Base-by-base conservation (phyloP, 2,113 vertebrate genomes). In the Microtus montanus region DNA sequence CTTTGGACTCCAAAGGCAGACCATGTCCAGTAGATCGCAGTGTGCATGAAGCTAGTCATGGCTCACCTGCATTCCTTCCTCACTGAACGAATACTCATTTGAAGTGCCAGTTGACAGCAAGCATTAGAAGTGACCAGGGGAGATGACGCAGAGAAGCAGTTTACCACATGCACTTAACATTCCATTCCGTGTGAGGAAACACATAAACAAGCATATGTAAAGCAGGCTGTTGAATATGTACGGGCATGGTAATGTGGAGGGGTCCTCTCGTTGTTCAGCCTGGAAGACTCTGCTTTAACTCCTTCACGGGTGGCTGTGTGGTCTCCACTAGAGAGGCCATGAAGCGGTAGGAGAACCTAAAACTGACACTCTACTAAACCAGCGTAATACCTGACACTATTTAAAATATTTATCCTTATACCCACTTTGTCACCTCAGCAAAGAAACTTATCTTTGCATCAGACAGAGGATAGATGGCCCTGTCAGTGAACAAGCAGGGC, bases 151-250 rank as follows among this genome's bases (percentile, higher is more conserved):
- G 52, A 35, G 26, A 90, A 24, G 64, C 52, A 80, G 22, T 4
- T 85, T 15, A 28, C 35, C 33, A 70, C 63, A 63, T 47, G 44
- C 17, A 54, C 22, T 77, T 87, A 91, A 30, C 35, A 77, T 75
- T 61, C 13, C 35, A 77, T 70, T 66, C 13, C 63, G 74, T 17
- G 61, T 87, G 41, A 64, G 94, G 5, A 90, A 41, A 33, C 14
- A 77, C 14, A 26, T 71, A 88, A 94, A 84, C 3, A 90, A 58
- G 86, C 8, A 84, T 47, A 91, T 10, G 84, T 83, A 95, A 95
- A 87, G 22, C 10, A n/a, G 71, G 12, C 54, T 35, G 24, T 54
- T 61, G 66, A 33, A 68, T 35, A 74, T 79, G 30, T 1, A 2
- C 7, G 52, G 33, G 3, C 54, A 5, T n/a, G 86, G 47, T 71